These are phyloP conservation scores for Odocoileus virginianus DNA, from an alignment of 2,113 vertebrate genomes.

Conservation along the genomic window DNA sequence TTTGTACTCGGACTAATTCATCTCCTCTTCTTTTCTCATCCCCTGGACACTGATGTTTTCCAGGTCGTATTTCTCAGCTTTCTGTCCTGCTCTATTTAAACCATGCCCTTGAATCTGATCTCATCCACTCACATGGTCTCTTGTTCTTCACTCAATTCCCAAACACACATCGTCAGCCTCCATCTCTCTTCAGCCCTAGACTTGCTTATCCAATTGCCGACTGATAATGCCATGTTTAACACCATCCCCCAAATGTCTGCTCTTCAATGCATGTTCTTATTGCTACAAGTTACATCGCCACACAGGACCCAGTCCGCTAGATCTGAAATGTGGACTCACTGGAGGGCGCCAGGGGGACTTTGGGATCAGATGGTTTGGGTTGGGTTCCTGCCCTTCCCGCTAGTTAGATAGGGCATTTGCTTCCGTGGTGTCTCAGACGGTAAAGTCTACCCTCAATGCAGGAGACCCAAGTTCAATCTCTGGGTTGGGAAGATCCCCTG, in stretches of 20 bases:
- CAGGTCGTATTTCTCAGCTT: not conserved
- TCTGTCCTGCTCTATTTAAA: not conserved
- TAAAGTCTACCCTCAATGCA: not conserved
- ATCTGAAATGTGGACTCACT: not conserved
- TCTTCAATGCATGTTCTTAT: not conserved
- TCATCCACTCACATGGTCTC: no score
- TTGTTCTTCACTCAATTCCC: not conserved
- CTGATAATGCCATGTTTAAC: not conserved
- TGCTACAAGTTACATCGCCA: no score
- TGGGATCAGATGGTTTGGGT: not conserved
- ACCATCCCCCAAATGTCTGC: not conserved
- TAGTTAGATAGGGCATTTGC: not conserved
- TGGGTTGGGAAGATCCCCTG: not conserved
- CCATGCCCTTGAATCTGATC: not conserved
- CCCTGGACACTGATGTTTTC: fast-evolving
- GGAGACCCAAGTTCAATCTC: not conserved
- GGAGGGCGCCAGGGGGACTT: not conserved
- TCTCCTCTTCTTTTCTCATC: not conserved
- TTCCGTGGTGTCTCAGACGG: not conserved
- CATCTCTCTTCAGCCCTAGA: not conserved
- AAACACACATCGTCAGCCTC: not conserved
- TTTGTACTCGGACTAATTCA: not conserved
- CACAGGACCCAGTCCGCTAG: no score
- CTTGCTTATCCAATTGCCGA: not conserved
- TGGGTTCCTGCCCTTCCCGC: not conserved